Percentiles rank a stretch among this genome's conserved stretches.
Conservation (phyloP, 2,797 vertebrate species). For the Choloepus didactylus region DNA sequence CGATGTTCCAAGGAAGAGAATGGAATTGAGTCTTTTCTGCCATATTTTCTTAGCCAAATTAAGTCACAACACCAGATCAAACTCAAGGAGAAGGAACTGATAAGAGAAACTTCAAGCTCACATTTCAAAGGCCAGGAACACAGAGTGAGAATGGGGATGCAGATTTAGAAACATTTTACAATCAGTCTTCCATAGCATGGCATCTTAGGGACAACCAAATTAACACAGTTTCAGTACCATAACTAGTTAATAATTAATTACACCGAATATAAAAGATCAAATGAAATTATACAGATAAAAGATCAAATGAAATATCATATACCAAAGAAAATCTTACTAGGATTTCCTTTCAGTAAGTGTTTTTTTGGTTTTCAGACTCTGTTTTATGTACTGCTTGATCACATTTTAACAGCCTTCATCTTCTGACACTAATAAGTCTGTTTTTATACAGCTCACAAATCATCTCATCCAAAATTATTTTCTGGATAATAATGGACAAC, state of each 20-base stretch:
- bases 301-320: background rate
- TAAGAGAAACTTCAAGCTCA: constrained; percentile 36
- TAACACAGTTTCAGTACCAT: background rate
- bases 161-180: constrained; percentile 46
- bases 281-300: background rate
- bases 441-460: constrained; percentile 66
- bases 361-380: background rate
- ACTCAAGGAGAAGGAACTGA: constrained; percentile 42
- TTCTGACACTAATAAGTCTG: constrained; percentile 19
- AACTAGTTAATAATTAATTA: background rate
- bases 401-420: constrained; percentile 31
- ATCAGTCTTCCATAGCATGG: background rate
- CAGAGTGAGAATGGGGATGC: background rate
- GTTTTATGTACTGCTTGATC: background rate
- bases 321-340: constrained; percentile 44
- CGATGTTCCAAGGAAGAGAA: constrained; percentile 12
- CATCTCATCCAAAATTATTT: constrained; percentile 63
- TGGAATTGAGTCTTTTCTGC: background rate
- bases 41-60: background rate
- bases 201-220: background rate
- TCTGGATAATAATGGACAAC: constrained; percentile 59
- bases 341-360: background rate
- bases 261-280: background rate
- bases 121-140: constrained; percentile 31
- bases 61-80: constrained; percentile 14